These are phyloP conservation scores for Acyrthosiphon pisum DNA, from an alignment of 1,140 invertebrate genomes.

Conservation along the genomic window DNA sequence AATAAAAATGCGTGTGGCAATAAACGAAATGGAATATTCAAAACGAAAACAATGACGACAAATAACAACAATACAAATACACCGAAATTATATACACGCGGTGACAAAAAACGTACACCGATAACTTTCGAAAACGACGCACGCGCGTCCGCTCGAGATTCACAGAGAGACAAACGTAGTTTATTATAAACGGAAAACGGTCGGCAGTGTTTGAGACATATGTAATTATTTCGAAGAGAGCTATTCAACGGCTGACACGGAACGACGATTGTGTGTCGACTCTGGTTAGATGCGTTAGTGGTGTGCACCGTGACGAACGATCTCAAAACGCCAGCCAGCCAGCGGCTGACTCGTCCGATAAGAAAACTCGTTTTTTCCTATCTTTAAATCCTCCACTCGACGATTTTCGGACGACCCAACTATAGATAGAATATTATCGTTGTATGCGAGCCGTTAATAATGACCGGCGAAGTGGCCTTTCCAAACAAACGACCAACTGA, in stretches of 20 bases:
- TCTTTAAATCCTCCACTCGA: neutral
- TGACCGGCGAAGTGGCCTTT: neutral
- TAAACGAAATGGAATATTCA: neutral
- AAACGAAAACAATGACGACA: neutral
- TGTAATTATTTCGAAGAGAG: neutral
- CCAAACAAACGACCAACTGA: neutral
- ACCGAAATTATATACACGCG: neutral
- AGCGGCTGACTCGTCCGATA: neutral
- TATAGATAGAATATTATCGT: neutral
- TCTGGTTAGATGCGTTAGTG: neutral
- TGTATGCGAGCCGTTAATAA: neutral
- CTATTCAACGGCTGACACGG: neutral
- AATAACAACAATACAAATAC: neutral
- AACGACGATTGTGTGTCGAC: neutral
- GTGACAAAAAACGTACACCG: neutral
- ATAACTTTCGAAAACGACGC: neutral
- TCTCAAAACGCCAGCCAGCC: neutral
- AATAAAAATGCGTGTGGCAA: neutral
- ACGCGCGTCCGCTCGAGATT: neutral
- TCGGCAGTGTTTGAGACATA: neutral
- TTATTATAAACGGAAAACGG: neutral
- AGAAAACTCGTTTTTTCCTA: slow-evolving; percentile 2
- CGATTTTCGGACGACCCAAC: neutral
- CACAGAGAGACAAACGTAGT: neutral
- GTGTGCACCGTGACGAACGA: neutral